A percentile compares a stretch with the other conserved stretches of the same genome.
These are phyloP conservation scores for Trematocara nigrifrons DNA, from an alignment of 2,113 vertebrate genomes.

Conservation along the genomic window DNA sequence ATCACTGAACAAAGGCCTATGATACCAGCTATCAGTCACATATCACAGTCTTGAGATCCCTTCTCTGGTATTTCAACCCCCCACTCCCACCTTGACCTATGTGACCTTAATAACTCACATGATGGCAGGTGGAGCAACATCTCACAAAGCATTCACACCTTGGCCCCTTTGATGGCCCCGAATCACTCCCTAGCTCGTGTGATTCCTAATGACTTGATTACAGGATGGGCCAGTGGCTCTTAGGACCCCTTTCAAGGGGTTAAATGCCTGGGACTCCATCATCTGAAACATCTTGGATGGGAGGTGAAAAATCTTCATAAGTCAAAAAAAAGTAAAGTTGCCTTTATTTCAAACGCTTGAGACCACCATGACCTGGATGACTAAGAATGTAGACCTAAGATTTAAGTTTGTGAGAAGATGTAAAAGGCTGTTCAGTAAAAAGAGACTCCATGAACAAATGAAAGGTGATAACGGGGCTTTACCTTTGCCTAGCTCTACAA, in stretches of 20 bases:
- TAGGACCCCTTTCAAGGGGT: neutral
- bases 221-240: neutral
- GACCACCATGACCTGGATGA: neutral
- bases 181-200: neutral
- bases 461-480: conserved; percentile 6
- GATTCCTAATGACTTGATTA: neutral
- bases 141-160: neutral
- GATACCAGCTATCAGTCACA: neutral
- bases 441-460: neutral
- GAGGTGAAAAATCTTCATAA: neutral
- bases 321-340: neutral
- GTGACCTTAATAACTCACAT: neutral
- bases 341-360: neutral
- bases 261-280: neutral
- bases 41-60: neutral
- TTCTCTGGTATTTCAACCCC: neutral
- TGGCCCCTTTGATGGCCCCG: neutral
- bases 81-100: neutral
- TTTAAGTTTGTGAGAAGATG: neutral
- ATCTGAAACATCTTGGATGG: neutral
- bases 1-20: neutral
- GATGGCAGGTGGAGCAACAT: neutral
- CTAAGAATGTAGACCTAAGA: neutral
- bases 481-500: neutral
- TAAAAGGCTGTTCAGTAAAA: neutral